Base-by-base conservation (phyloP, 1,140 invertebrate species). In the Bombus huntii region DNA sequence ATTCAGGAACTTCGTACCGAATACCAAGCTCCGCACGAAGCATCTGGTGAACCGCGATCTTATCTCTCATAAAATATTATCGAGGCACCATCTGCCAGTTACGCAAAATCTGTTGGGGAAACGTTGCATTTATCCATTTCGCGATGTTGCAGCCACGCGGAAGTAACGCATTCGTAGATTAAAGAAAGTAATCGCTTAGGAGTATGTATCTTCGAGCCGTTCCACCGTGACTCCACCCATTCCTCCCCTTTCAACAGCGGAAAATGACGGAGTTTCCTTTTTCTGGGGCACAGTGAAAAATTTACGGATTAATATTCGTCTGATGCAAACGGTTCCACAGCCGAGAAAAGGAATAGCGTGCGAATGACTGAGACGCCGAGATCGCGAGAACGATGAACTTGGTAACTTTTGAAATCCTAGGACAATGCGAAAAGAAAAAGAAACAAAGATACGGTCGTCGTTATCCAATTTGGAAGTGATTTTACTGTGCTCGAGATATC, bases 51-150 rank as follows among this genome's bases (percentile, higher is more conserved):
- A 78, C 70, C 87, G 42, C 85, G 83, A 89, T 89, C 88, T 89
- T 88, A 88, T 80, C 83, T 86, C 71, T 77, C 75, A 73, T 89
- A 89, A 89, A 89, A 89, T 89, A 89, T 89, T 89, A 89, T 89
- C 88, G 73, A 73, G 70, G 71, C 68, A 89, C 74, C 88, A 89
- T 89, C 87, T 89, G 88, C 88, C 87, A 89, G 83, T 89, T 89
- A 88, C 87, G 81, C 81, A 81, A 88, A 88, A 89, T 89, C 88
- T 65, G 71, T 62, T 70, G 87, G 71, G 87, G 88, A 83, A 89
- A 83, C 81, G 77, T 83, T 89, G 81, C 87, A 79, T 89, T 89
- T 86, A 89, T 86, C 84, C 75, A 25, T 89, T 89, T 65, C 57
- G 74, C 83, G 71, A 68, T 62, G 70, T n/a, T 68, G 70, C 75